These are phyloP conservation scores for Gobionotothen gibberifrons DNA, from an alignment of 2,797 vertebrate species.

Conservation along the genomic window DNA sequence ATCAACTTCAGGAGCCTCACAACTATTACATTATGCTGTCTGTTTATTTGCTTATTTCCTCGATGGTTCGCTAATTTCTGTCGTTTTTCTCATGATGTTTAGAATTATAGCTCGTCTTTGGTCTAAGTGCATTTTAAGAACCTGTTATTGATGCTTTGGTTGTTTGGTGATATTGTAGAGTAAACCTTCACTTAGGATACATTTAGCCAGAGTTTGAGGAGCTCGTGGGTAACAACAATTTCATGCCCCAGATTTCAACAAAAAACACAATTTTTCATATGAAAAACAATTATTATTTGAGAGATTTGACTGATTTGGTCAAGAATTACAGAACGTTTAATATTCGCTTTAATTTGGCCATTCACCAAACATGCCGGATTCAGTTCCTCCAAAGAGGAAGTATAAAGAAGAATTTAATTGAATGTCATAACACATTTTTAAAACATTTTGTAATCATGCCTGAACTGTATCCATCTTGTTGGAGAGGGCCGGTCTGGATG, in stretches of 20 bases:
- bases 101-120: slow-evolving; percentile 41
- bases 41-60: slow-evolving; percentile 70
- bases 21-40: slow-evolving; percentile 72
- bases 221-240: slow-evolving; percentile 30
- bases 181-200: slow-evolving; percentile 19
- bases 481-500: slow-evolving; percentile 47
- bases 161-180: slow-evolving; percentile 16
- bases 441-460: slow-evolving; percentile 5
- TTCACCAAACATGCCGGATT: neutral
- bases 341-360: slow-evolving; percentile 10
- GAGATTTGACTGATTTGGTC: slow-evolving; percentile 25
- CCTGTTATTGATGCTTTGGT: slow-evolving; percentile 48
- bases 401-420: too few species aligned
- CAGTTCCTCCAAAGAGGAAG: too few species aligned
- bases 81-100: slow-evolving; percentile 39
- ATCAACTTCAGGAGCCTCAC: slow-evolving; percentile 67
- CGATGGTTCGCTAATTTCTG: slow-evolving; percentile 61
- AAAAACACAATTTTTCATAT: slow-evolving; percentile 7
- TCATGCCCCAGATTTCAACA: slow-evolving; percentile 40
- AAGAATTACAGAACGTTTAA: slow-evolving; percentile 23
- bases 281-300: slow-evolving; percentile 29
- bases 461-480: slow-evolving; percentile 41
- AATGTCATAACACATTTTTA: neutral
- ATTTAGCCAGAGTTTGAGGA: slow-evolving; percentile 50
- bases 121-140: slow-evolving; percentile 51